These are phyloP conservation scores for Neelides folsomi DNA, from an alignment of 2,888 invertebrate species.

Conservation along the genomic window DNA sequence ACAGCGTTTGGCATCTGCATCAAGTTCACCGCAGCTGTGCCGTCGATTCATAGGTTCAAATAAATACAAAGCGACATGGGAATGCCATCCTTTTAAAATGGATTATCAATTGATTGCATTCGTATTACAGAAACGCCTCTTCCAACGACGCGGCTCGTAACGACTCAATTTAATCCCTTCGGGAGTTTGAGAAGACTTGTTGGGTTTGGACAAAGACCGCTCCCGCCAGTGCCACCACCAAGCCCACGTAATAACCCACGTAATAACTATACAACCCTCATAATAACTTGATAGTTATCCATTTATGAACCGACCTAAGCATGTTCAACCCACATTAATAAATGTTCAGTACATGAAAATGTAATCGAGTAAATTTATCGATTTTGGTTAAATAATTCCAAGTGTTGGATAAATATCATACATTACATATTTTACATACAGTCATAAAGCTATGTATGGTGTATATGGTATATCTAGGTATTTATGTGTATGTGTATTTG, in stretches of 20 bases:
- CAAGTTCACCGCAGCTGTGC: conserved; percentile 35
- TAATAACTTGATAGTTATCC: too few species aligned
- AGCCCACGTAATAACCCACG: conserved; percentile 13
- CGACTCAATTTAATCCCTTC: conserved; percentile 40
- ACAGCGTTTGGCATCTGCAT: conserved; percentile 35
- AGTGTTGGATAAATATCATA: too few species aligned
- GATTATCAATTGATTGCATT: conserved; percentile 13
- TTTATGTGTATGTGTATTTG: too few species aligned
- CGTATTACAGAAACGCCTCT: conserved; percentile 17
- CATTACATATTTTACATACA: too few species aligned
- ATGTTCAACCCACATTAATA: too few species aligned
- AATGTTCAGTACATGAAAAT: too few species aligned
- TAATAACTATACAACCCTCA: too few species aligned
- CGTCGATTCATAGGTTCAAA: conserved; percentile 17
- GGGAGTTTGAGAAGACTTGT: conserved; percentile 39
- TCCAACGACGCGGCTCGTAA: conserved; percentile 16
- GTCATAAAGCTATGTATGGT: too few species aligned
- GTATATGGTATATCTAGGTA: too few species aligned
- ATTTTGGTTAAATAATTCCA: too few species aligned
- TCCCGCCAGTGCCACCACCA: conserved; percentile 45
- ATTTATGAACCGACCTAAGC: too few species aligned
- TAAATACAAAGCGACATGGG: conserved; percentile 21
- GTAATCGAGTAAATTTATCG: too few species aligned
- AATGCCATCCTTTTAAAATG: conserved; percentile 26
- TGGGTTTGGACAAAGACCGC: conserved; percentile 41